Conservation (phyloP, 1,140 invertebrate species). For the Temnothorax nylanderi region DNA sequence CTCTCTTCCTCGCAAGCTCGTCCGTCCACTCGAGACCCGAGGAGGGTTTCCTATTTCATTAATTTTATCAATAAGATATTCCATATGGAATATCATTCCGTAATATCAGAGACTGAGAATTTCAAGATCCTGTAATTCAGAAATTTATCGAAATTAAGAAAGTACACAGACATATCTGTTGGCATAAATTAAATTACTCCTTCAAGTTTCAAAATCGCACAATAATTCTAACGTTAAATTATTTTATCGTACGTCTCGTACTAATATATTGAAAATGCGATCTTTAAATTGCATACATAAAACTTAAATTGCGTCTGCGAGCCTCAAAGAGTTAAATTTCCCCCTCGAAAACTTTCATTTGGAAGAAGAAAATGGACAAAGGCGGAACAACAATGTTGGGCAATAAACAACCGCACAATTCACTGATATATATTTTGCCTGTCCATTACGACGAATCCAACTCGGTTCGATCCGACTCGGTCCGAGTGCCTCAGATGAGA, state of each 20-base stretch:
- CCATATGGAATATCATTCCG: background rate
- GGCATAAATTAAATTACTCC: background rate
- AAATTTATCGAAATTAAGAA: background rate
- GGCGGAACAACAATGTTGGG: background rate
- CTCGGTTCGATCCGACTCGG: slow-evolving; percentile 49
- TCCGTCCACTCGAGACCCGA: slow-evolving; percentile 10
- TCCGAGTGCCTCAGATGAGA: slow-evolving; percentile 62
- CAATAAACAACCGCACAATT: slow-evolving; percentile 39
- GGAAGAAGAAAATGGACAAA: background rate
- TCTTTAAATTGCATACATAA: background rate
- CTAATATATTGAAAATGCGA: background rate
- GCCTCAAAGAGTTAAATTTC: background rate
- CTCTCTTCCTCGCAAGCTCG: slow-evolving; percentile 43
- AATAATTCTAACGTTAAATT: background rate
- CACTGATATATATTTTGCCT: slow-evolving; percentile 45
- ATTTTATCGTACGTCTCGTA: background rate
- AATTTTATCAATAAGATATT: slow-evolving; percentile 47
- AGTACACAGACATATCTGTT: background rate
- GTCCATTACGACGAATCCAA: slow-evolving; percentile 48
- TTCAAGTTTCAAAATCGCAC: background rate
- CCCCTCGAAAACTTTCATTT: background rate
- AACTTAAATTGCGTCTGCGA: background rate
- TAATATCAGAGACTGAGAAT: background rate
- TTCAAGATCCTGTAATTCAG: background rate
- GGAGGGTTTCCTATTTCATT: slow-evolving; percentile 23